These are phyloP conservation scores for Oncorhynchus masou DNA, from an alignment of 2,113 vertebrate species.

Conservation along the genomic window DNA sequence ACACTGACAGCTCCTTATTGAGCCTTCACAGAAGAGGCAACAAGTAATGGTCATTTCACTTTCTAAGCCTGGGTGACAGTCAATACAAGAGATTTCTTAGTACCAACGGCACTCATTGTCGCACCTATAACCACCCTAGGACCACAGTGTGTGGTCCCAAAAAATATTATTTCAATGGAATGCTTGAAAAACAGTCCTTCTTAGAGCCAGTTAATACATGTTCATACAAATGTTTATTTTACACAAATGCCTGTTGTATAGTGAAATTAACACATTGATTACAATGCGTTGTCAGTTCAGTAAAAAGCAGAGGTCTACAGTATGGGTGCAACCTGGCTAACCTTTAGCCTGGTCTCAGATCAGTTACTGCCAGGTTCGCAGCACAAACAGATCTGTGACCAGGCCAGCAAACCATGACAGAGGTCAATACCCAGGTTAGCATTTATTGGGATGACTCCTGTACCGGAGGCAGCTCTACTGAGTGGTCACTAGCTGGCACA, in stretches of 20 bases:
- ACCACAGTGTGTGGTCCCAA: background rate
- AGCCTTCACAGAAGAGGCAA: background rate
- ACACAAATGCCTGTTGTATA: conserved; percentile 54
- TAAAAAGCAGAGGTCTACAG: conserved; percentile 31
- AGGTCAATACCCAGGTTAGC: background rate
- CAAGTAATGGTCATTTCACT: background rate
- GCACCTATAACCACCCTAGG: background rate
- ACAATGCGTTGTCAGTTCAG: conserved; percentile 46
- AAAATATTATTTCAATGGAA: background rate
- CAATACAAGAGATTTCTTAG: background rate
- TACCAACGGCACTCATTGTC: background rate
- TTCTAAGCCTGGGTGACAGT: background rate
- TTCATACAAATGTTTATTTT: conserved; percentile 67
- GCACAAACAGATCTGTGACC: too few relatives aligned
- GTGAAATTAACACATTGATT: conserved; percentile 48
- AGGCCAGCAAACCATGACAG: conserved; percentile 18
- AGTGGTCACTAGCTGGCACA: too few relatives aligned
- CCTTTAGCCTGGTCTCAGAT: too few relatives aligned
- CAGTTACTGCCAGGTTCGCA: too few relatives aligned
- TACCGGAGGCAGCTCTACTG: too few relatives aligned
- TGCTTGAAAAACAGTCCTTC: background rate
- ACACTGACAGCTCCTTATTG: background rate
- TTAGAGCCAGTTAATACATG: conserved; percentile 48
- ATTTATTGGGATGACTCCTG: too few relatives aligned
- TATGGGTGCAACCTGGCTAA: conserved; percentile 44